These are phyloP conservation scores for Parazoanthus atlanticus DNA, from an alignment of 92 coral and sea anemone species.

Conservation along the genomic window DNA sequence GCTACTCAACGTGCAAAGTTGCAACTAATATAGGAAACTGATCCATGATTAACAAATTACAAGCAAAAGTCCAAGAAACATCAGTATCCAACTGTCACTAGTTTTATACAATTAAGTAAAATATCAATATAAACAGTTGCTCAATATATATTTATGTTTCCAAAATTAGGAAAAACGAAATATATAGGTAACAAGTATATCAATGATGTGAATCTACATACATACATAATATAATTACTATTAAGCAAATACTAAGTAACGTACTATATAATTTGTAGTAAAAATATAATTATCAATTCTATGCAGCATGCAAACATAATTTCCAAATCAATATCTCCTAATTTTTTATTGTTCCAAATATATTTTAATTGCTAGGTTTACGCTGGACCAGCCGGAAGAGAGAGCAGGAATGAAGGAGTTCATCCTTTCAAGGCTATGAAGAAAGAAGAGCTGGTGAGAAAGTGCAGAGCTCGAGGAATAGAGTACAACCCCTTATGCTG, in stretches of 20 bases:
- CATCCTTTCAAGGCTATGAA: conserved; percentile 33
- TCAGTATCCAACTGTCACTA: not conserved
- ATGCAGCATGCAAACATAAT: not conserved
- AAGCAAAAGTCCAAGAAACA: not conserved
- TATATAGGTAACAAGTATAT: not conserved
- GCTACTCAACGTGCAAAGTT: not conserved
- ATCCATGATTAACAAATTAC: not conserved
- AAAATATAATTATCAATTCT: no score
- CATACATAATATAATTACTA: no score
- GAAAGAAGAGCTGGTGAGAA: conserved; percentile 30
- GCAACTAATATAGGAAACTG: not conserved
- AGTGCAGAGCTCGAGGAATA: conserved; percentile 23
- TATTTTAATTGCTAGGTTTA: conserved; percentile 73
- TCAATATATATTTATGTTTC: not conserved
- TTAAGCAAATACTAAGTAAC: not conserved
- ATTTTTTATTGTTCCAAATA: not conserved
- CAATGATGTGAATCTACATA: not conserved
- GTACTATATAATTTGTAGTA: no score
- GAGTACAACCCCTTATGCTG: conserved; percentile 7
- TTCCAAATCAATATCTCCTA: no score
- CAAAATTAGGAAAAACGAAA: not conserved
- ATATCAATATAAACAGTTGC: not conserved
- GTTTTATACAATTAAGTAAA: not conserved
- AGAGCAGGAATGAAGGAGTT: conserved; percentile 41
- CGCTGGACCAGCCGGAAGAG: conserved; percentile 43